Percentiles rank a stretch among this genome's conserved stretches.
Conservation (phyloP, 2,888 invertebrate species). For the Tridacna gigas region DNA sequence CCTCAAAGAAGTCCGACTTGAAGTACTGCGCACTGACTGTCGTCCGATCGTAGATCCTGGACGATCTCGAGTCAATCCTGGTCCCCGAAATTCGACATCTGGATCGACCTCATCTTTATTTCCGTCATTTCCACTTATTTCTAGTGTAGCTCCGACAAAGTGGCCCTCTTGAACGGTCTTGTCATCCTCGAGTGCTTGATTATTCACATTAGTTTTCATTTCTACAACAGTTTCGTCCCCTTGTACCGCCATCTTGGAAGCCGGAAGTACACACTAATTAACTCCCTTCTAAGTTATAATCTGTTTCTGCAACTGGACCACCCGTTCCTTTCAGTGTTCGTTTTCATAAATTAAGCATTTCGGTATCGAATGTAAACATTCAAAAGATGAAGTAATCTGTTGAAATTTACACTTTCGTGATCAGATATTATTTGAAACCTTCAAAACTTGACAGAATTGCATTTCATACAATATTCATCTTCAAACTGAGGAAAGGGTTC, state of each 20-base stretch:
- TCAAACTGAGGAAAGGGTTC: too few relatives aligned
- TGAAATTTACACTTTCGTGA: too few relatives aligned
- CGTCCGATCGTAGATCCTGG: conserved; percentile 77
- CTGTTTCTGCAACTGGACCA: background rate
- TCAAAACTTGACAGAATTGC: too few relatives aligned
- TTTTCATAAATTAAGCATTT: too few relatives aligned
- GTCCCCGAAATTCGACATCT: conserved; percentile 64
- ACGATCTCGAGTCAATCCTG: conserved; percentile 66
- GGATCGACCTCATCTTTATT: conserved; percentile 43
- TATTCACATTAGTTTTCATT: conserved; percentile 36
- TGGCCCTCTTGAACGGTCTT: conserved; percentile 68
- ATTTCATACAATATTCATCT: too few relatives aligned
- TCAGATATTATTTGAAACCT: too few relatives aligned
- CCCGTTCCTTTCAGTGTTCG: background rate
- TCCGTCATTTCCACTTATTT: conserved; percentile 65
- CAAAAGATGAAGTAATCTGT: too few relatives aligned
- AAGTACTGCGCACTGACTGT: conserved; percentile 72
- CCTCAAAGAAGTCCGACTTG: conserved; percentile 74
- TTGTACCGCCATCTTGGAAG: conserved; percentile 60
- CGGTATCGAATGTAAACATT: too few relatives aligned
- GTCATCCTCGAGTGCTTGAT: conserved; percentile 73
- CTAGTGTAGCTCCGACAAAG: conserved; percentile 76
- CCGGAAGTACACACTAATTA: conserved; percentile 22
- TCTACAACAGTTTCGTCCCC: conserved; percentile 33
- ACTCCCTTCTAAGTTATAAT: conserved; percentile 26